Evolutionary conservation across 2,888 invertebrate genomes (phyloP), one percentile per base, ranked within the genome.

Genomic region (Hesperia comma): DNA sequence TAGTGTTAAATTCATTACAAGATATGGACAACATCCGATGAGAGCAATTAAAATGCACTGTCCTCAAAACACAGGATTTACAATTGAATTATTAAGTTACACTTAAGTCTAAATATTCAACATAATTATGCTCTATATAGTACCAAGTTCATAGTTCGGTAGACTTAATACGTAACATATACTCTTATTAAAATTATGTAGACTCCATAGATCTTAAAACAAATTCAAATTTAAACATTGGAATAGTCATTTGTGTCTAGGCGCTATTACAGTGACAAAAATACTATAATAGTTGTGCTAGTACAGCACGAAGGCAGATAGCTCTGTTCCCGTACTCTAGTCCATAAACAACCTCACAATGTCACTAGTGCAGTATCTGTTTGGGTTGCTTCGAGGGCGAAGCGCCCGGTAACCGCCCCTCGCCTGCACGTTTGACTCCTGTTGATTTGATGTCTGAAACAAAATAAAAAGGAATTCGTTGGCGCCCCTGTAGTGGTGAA

Each of bases 381-480:
- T 93, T 93, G 14, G 89, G 84, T 75, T 93, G 93, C 73, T 93
- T 93, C 7, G 92, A 90, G 1, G 93, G 92, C 17, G 93, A 93
- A 6, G 93, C 92, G 70, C 93, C 93, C 5, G 92, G 87, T 70
- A 93, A 70, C 71, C 93, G 80, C 21, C 84, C 85, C 37, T 93
- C 93, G 64, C 92, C 90, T 40, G 90, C 81, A 56, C 93, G 75
- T 76, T 93, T 93, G 68, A 92, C 85, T 0, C 88, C 93, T 26
- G 90, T 84, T 21, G 78, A 77, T 64, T 77, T 78, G 53, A 75
- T 76, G 70, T 76, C 74, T 75, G 70, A 19, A 70, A 71, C 62
- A 60, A 54, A 21, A 55, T 32, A 41, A 19, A 41, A 57, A 37
- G 14, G n/a, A n/a, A n/a, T n/a, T n/a, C n/a, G n/a, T n/a, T n/a